Base-by-base conservation (phyloP, 2,797 vertebrate genomes). In the Hozukius guyotensis region DNA sequence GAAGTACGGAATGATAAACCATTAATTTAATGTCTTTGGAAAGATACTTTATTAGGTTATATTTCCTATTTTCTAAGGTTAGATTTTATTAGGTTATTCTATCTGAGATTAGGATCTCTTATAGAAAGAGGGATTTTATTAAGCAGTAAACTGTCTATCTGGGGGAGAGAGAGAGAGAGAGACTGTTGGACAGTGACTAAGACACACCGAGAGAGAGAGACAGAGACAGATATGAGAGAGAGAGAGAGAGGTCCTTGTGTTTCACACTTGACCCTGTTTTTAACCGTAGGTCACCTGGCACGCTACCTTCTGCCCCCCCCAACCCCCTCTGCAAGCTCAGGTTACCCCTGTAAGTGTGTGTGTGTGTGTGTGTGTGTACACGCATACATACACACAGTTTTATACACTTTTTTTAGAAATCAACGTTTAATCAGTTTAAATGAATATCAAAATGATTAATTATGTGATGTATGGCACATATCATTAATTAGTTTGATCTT, bases 221-320 rank as follows among this genome's bases (percentile, higher is more conserved):
- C 6, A 70, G 61, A 69, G 38, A 2, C 10, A 27, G 55, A 27
- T 25, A 78, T 46, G 29, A 57, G 75, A 65, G 62, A 71, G 22
- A 27, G 22, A 27, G 69, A 72, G 18, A 52, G 24, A 65, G 81
- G 77, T 84, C 75, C 91, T 92, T 90, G 85, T 89, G 88, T 89
- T 94, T 93, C 86, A 91, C 83, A 93, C 90, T 93, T 93, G 92
- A 94, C 91, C 89, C 88, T 82, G 80, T 64, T 90, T 92, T 88
- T 80, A 84, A 90, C 77, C n/a, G 59, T 72, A 90, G 93, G 89
- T 94, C 88, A 91, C 87, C 86, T 93, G 84, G 69, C 16, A 9
- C 52, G 8, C 61, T 78, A 68, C 72, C 80, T 25, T 60, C 64
- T 75, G 55, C 13, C 12, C 38, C 46, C 56, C 31, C 49, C 53